Percentiles rank a stretch among this genome's conserved stretches.
These are phyloP conservation scores for Dolomedes plantarius DNA, from an alignment of 2,888 invertebrate species.

Conservation along the genomic window DNA sequence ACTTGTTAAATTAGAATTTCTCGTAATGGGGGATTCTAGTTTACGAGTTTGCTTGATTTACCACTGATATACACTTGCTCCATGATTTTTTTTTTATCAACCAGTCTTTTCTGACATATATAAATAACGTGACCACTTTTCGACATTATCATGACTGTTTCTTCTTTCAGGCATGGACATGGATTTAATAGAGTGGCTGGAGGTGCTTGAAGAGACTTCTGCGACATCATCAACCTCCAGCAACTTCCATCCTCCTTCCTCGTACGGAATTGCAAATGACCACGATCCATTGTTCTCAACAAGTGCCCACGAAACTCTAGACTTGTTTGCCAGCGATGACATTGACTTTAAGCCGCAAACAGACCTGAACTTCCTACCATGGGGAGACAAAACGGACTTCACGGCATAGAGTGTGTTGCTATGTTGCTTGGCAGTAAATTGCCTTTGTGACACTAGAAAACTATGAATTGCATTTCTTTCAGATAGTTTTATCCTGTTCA, in stretches of 20 bases:
- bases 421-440: too few species aligned
- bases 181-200: conserved; percentile 61
- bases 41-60: too few species aligned
- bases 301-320: conserved; percentile 54
- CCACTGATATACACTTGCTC: too few species aligned
- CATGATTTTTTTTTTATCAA: too few species aligned
- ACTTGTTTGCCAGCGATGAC: conserved; percentile 65
- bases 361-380: conserved; percentile 49
- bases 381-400: conserved; percentile 57
- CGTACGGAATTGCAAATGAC: conserved; percentile 44
- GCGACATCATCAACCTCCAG: conserved; percentile 26
- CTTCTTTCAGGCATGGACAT: conserved; percentile 42
- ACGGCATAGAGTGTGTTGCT: conserved; percentile 45
- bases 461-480: too few species aligned
- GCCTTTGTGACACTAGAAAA: too few species aligned
- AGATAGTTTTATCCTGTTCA: too few species aligned
- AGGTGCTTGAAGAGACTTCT: conserved; percentile 31
- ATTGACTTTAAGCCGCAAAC: conserved; percentile 64
- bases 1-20: too few species aligned
- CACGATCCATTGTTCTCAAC: conserved; percentile 52
- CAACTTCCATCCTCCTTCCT: conserved; percentile 37
- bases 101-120: too few species aligned
- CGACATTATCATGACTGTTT: too few species aligned
- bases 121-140: too few species aligned
- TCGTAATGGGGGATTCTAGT: too few species aligned